Evolutionary conservation across 1,140 invertebrate species (phyloP).

Genomic region (Brachionus sp.): DNA sequence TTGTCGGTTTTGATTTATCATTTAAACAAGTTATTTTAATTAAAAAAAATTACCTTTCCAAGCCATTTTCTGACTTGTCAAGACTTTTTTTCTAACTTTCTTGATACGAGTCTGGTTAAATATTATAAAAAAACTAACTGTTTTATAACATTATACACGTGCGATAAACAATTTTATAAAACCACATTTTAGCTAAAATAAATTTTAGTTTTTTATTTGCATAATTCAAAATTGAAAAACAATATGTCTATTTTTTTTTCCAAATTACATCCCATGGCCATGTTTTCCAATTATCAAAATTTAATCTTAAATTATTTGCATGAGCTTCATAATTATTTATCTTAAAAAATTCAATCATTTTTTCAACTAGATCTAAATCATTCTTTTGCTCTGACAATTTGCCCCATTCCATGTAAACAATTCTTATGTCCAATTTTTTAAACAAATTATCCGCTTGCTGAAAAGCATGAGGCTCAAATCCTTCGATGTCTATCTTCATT

Average conservation of each 20-base stretch:
- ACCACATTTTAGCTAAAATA: no score
- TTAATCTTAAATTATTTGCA: not conserved
- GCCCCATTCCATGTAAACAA: slow-evolving; percentile 36
- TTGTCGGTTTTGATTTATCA: no score
- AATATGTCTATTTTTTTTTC: not conserved
- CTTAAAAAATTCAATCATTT: slow-evolving; percentile 20
- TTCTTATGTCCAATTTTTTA: slow-evolving; percentile 8
- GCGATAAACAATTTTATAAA: no score
- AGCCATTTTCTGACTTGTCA: no score
- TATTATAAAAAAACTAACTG: no score
- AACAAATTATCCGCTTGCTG: not conserved
- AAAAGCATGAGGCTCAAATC: slow-evolving; percentile 21
- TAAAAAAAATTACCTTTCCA: no score
- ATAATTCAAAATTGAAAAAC: no score
- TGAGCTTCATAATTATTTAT: not conserved
- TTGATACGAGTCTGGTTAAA: no score
- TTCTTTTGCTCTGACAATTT: not conserved
- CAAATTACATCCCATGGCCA: slow-evolving; percentile 39
- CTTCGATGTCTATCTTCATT: slow-evolving; percentile 30
- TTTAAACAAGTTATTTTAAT: no score
- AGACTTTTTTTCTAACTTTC: no score
- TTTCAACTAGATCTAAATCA: not conserved
- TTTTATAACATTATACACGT: no score
- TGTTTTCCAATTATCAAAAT: not conserved
- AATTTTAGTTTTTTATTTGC: no score